These are phyloP conservation scores for Chymomyza fuscimana DNA, from an alignment of 2,888 invertebrate species.

Conservation along the genomic window DNA sequence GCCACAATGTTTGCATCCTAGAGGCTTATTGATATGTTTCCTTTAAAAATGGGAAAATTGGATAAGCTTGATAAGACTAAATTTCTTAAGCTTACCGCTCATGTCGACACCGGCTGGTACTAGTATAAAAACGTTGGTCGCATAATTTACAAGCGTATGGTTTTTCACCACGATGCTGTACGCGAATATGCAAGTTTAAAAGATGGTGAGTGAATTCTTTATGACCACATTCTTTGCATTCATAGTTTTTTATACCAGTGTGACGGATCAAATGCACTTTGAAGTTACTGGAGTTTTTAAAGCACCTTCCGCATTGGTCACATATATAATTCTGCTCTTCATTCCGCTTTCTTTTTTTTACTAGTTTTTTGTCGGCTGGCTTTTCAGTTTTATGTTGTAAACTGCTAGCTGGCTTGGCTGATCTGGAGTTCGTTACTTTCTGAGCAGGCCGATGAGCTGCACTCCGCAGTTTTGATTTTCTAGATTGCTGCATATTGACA, in stretches of 20 bases:
- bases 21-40: conserved; percentile 76
- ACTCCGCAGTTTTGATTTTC: neutral
- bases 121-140: conserved; percentile 68
- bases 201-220: conserved; percentile 57
- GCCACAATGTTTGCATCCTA: conserved; percentile 64
- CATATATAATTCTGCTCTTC: conserved; percentile 42
- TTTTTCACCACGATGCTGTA: conserved; percentile 73
- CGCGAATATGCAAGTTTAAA: conserved; percentile 45
- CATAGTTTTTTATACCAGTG: conserved; percentile 51
- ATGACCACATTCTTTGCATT: conserved; percentile 43
- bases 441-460: neutral
- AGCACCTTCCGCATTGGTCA: conserved; percentile 59
- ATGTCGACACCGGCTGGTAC: conserved; percentile 71
- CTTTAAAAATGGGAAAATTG: conserved; percentile 40
- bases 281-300: conserved; percentile 62
- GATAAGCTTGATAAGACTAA: neutral
- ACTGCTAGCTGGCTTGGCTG: conserved; percentile 52
- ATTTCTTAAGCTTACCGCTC: conserved; percentile 63
- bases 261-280: conserved; percentile 60
- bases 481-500: neutral
- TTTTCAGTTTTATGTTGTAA: conserved; percentile 32
- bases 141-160: conserved; percentile 75
- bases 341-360: neutral
- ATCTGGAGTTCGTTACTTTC: conserved; percentile 49
- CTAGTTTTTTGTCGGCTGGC: conserved; percentile 35